Conservation (phyloP, 2,113 vertebrate species). For the Corvus cornix region DNA sequence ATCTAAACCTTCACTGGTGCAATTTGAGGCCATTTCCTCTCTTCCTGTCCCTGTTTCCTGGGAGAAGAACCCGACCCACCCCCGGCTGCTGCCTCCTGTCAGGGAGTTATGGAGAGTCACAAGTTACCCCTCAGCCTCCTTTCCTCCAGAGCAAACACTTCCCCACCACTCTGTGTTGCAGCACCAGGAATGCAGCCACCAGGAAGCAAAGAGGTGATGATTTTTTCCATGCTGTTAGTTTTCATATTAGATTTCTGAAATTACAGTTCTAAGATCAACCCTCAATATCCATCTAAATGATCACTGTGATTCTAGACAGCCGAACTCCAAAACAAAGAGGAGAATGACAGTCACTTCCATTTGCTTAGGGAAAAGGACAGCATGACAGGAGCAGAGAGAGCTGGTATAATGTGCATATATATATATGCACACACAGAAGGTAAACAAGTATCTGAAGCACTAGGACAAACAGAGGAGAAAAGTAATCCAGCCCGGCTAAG, state of each 20-base stretch:
- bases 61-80: fast-evolving
- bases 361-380: not conserved
- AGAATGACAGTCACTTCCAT: not conserved
- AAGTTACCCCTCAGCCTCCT: not conserved
- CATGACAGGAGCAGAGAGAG: not conserved
- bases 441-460: not conserved
- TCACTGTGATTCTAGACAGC: not conserved
- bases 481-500: not conserved
- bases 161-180: not conserved
- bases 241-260: not conserved
- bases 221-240: not conserved
- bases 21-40: fast-evolving
- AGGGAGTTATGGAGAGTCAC: not conserved
- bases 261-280: not conserved
- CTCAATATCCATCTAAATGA: not conserved
- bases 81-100: not conserved
- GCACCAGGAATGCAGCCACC: not conserved
- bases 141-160: not conserved
- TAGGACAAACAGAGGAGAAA: not conserved
- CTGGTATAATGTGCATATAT: not conserved
- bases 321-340: not conserved
- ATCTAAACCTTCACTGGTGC: fast-evolving
- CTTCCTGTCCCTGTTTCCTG: not conserved
- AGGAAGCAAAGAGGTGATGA: not conserved
- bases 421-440: not conserved